Base-by-base conservation (phyloP, 2,888 invertebrate genomes). In the Epirrhoe alternata region DNA sequence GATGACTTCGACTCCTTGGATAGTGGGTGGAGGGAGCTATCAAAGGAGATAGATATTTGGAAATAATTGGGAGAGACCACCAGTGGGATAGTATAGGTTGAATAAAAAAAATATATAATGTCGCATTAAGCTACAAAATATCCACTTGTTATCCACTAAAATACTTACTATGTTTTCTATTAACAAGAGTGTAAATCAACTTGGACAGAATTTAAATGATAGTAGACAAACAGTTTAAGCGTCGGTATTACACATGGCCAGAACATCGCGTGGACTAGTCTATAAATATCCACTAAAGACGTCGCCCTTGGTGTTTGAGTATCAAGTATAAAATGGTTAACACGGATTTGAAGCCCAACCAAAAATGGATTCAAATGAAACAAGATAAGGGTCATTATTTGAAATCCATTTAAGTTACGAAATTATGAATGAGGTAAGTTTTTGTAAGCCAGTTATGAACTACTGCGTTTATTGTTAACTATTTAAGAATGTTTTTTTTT, bases 251-350 rank as follows among this genome's bases (percentile, higher is more conserved):
- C 71, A 69, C 68, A 61, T 66, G 68, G 64, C 59, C 53, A 51
- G 64, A 64, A 64, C 73, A 61, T 56, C 66, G 61, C 69, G 71
- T 68, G 63, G 67, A 49, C 64, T 66, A 33, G 50, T 67, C 62
- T 69, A 73, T 73, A 68, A 69, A 69, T 73, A 73, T 61, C 71
- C 56, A 59, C 33, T 58, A 58, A 64, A 68, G 71, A 69, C 66
- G 69, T 64, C 68, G 69, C 71, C 71, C 72, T 73, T 73, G 66
- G 67, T 65, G 59, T 56, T 42, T 33, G 47, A 56, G 54, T 70
- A 67, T 63, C 68, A 65, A 66, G 65, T 53, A 64, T 64, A 69
- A 69, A 66, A 66, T 38, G 45, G 49, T 62, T 60, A 61, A 61
- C 52, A 64, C 51, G 6, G 38, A 47, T 53, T 42, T 38, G 30